Evolutionary conservation across 2,888 invertebrate genomes (phyloP).

Genomic region (Odiellus spinosus): DNA sequence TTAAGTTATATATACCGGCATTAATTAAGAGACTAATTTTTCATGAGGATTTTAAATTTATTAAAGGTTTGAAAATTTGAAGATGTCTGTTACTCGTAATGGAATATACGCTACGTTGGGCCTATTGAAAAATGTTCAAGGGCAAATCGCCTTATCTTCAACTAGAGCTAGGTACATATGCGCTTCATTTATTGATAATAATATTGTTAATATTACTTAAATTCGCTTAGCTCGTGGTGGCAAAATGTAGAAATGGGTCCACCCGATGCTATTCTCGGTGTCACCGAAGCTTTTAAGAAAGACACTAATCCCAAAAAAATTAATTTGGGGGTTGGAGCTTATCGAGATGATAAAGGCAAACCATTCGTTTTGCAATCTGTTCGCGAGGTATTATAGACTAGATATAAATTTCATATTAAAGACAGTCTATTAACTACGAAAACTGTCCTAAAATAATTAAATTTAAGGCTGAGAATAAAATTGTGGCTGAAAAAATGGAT

Average conservation of each 20-base stretch:
- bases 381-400: constrained; percentile 24
- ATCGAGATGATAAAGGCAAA: constrained; percentile 92
- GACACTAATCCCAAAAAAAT: constrained; percentile 86
- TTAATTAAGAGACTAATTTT: too few species aligned
- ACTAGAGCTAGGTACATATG: too few species aligned
- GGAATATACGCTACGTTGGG: too few species aligned
- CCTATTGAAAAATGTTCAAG: too few species aligned
- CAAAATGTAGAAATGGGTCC: constrained; percentile 85
- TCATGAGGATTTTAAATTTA: too few species aligned
- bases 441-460: constrained; percentile 1
- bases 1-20: too few species aligned
- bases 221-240: constrained; percentile 70
- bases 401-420: background rate
- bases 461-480: constrained; percentile 59
- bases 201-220: too few species aligned
- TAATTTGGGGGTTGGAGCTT: constrained; percentile 90
- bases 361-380: constrained; percentile 87
- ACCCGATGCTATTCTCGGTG: constrained; percentile 92
- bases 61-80: too few species aligned
- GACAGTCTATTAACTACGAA: background rate
- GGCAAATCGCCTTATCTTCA: too few species aligned
- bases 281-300: constrained; percentile 85
- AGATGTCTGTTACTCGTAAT: too few species aligned
- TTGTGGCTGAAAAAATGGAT: constrained; percentile 53
- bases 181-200: too few species aligned